These are phyloP conservation scores for Pteronotus mesoamericanus DNA, from an alignment of 2,797 vertebrate genomes.

Conservation along the genomic window DNA sequence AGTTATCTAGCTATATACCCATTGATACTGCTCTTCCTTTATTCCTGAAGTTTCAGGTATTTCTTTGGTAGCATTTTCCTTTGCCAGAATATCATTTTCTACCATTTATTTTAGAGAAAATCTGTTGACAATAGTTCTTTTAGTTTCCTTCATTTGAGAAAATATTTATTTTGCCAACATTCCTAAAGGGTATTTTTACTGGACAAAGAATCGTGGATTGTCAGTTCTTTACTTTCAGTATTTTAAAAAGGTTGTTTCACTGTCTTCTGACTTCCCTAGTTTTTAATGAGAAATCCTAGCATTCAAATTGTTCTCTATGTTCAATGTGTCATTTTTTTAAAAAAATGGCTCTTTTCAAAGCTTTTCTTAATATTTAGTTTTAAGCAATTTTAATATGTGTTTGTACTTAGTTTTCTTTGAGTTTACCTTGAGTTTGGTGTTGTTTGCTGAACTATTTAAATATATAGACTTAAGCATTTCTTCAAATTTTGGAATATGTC, in stretches of 20 bases:
- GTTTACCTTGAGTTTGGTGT: neutral
- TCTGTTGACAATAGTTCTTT: neutral
- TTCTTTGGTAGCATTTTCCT: neutral
- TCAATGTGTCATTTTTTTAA: neutral
- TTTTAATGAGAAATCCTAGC: neutral
- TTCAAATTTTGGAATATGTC: neutral
- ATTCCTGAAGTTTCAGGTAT: neutral
- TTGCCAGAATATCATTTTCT: neutral
- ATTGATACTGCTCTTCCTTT: neutral
- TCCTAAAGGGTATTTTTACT: neutral
- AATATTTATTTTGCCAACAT: neutral
- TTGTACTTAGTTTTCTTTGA: neutral
- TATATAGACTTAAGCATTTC: neutral
- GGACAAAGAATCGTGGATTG: neutral
- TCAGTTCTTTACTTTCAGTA: neutral
- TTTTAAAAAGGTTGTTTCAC: neutral
- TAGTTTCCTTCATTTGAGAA: neutral
- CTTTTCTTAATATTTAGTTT: neutral
- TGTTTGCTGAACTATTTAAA: neutral
- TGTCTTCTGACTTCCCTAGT: neutral
- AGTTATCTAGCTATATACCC: neutral
- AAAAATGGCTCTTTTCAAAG: neutral
- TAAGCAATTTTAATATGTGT: neutral
- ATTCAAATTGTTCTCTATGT: neutral
- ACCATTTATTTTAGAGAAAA: neutral